Conservation (phyloP, 2,797 vertebrate genomes). For the Smutsia gigantea region DNA sequence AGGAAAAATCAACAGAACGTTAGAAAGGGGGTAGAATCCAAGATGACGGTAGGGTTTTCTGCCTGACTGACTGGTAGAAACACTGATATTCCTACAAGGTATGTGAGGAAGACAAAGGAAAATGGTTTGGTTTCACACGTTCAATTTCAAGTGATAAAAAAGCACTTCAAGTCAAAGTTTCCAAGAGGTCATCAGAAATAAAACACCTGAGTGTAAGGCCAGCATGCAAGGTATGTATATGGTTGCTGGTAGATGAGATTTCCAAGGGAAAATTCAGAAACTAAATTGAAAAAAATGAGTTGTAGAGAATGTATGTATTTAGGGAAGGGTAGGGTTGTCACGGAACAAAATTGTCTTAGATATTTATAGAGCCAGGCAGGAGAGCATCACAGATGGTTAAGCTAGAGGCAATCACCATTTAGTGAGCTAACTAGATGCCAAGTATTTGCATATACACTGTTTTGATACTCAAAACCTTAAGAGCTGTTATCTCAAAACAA, state of each 20-base stretch:
- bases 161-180: conserved; percentile 12
- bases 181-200: neutral
- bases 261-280: neutral
- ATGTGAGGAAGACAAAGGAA: neutral
- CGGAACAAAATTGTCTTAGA: neutral
- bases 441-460: neutral
- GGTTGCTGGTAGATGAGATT: neutral
- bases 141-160: neutral
- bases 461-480: neutral
- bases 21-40: neutral
- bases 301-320: neutral
- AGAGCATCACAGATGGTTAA: neutral
- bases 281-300: neutral
- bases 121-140: neutral
- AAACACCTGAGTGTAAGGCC: neutral
- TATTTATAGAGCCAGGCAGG: neutral
- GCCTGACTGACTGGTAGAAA: neutral
- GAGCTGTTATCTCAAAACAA: neutral
- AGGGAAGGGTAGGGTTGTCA: neutral
- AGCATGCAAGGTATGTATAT: neutral
- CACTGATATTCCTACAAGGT: conserved; percentile 8
- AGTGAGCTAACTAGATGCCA: neutral
- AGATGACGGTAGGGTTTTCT: neutral
- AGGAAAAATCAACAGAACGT: neutral
- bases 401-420: neutral